Evolutionary conservation across 2,888 invertebrate species (phyloP), one percentile per base, ranked within the genome.

Genomic region (Ichneumon xanthorius): DNA sequence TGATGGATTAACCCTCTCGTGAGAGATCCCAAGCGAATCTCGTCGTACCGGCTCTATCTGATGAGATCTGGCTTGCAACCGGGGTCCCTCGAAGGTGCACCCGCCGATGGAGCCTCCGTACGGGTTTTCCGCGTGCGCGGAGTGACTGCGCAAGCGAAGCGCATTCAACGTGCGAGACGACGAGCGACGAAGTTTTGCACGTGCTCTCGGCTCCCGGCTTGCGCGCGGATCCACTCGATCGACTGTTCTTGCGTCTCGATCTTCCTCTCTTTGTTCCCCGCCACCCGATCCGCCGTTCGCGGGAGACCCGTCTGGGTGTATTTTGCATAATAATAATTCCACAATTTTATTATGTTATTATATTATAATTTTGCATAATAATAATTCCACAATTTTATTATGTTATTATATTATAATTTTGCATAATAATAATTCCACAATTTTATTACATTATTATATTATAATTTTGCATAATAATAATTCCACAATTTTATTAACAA

Each of bases 1-100:
- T 79, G 79, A 79, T 75, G 70, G 75, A 79, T 79, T 75, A 75
- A 53, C 73, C 75, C 53, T 45, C 71, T 55, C 61, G 79, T 4
- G 45, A 45, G 45, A 70, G 79, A 75, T 79, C 70, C 45, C 22
- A 45, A 45, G 26, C 63, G 70, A 70, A 61, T 80, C 68, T 73
- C 61, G 53, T 77, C 76, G 65, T 67, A 67, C 67, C n/a, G 45
- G 26, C 19, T 61, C 33, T 65, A 80, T 63, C 48, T 19, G 33
- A 55, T 37, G 65, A 30, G 55, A 72, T 55, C 80, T 77, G 19
- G 67, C 67, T 40, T 22, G 67, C 76, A 33, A 37, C 50, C 65
- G 67, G 5, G 61, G 40, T 45, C n/a, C 22, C 65, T 72, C 80
- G 26, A 50, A 33, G 50, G 53, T 26, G 76, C 76, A 40, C 53